Evolutionary conservation across 35 echinoderm and acorn worm genomes (phyloP), one percentile per base, ranked within the genome.

Genomic region (Acanthaster planci): DNA sequence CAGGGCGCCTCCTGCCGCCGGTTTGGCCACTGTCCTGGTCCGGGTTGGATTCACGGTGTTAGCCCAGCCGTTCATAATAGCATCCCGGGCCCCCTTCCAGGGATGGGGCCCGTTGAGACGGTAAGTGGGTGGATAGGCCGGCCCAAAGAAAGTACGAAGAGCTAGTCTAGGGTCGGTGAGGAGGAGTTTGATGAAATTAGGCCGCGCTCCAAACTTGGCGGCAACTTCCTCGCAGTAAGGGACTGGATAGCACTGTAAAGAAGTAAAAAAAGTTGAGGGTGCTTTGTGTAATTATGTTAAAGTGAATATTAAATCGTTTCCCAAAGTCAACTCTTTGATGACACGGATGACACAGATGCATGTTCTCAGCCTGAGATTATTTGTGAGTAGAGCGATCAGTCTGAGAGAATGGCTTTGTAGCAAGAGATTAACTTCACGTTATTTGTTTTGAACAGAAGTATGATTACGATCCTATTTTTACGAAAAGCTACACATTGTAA

Each of bases 211-310:
- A 77, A 94, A 90, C 34, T 22, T 47, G 12, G 32, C 34, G 35
- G 92, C 92, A 0, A 94, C 14, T 34, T 30, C 87, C 31, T 94
- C 92, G 31, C 80, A 82, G 47, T 94, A 94, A 30, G 87, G 92
- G 5, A 90, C 47, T 12, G 82, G 82, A 0, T 87, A 56, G 23
- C 80, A 64, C 92, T 94, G 53, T 27, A 52, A 78, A 77, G 22
- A 77, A 79, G 4, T 47, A n/a, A n/a, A n/a, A n/a, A n/a, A n/a
- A n/a, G n/a, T n/a, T n/a, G n/a, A n/a, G n/a, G n/a, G n/a, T n/a
- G n/a, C n/a, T n/a, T n/a, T n/a, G n/a, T n/a, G n/a, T n/a, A n/a
- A n/a, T n/a, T n/a, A n/a, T n/a, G n/a, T n/a, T n/a, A n/a, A n/a
- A n/a, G n/a, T n/a, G n/a, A n/a, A n/a, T n/a, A n/a, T n/a, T n/a